Evolutionary conservation across 2,113 vertebrate genomes (phyloP).

Genomic region (Cochlearius cochlearius): DNA sequence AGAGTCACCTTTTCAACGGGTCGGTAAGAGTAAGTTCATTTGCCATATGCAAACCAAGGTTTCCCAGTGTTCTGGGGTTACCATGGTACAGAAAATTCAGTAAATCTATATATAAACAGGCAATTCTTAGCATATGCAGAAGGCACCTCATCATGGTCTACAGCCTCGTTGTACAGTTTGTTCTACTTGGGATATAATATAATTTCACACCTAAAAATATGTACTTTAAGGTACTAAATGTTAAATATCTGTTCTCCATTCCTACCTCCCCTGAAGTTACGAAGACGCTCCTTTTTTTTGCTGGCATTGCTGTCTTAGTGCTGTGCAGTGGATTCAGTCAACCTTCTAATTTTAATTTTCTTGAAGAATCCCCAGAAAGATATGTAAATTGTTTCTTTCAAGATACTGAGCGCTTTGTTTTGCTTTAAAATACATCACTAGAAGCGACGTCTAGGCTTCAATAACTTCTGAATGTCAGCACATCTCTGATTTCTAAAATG

Average conservation of each 20-base stretch:
- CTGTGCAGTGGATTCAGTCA: neutral
- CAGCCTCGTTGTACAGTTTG: neutral
- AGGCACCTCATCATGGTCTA: neutral
- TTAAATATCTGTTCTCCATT: neutral
- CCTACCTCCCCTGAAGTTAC: neutral
- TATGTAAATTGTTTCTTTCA: neutral
- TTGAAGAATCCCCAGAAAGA: neutral
- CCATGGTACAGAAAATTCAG: neutral
- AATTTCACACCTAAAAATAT: neutral
- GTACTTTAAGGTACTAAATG: neutral
- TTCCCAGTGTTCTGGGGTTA: neutral
- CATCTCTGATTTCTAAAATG: neutral
- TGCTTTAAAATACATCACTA: neutral
- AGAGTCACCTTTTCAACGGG: neutral
- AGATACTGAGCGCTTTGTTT: neutral
- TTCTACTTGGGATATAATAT: neutral
- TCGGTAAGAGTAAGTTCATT: neutral
- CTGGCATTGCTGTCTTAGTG: neutral
- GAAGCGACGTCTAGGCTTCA: neutral
- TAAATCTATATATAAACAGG: neutral
- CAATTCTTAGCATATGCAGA: neutral
- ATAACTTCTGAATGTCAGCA: conserved; percentile 36
- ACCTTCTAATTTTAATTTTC: neutral
- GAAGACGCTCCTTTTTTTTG: neutral
- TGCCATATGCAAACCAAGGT: neutral